phyloP scores from a whole-genome alignment of 2,113 vertebrate species.

The Perccottus glenii region DNA sequence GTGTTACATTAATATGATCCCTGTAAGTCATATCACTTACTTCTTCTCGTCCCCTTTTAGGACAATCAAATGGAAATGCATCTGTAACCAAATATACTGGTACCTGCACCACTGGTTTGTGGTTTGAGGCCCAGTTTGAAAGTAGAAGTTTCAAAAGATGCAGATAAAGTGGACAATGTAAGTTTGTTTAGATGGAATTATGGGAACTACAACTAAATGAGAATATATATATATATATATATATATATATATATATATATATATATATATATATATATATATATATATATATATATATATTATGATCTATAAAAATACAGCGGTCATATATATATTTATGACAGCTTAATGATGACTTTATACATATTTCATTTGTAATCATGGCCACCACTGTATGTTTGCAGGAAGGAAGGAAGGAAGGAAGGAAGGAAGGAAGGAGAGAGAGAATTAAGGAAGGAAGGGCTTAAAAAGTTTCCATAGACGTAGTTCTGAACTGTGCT shows the following conservation, averaged over 20 bases:
- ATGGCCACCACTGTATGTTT: too few relatives aligned
- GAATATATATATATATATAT: too few relatives aligned
- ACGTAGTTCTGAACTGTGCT: constrained; percentile 59
- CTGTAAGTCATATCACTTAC: constrained; percentile 78
- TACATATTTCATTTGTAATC: too few relatives aligned
- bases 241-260: too few relatives aligned
- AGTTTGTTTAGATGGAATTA: background rate
- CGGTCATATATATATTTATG: too few relatives aligned
- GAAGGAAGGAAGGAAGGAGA: background rate
- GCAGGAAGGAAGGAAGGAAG: background rate
- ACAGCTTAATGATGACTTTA: too few relatives aligned
- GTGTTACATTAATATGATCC: constrained; percentile 79
- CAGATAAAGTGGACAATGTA: constrained; percentile 28
- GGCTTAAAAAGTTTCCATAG: too few relatives aligned
- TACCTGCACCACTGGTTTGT: constrained; percentile 56
- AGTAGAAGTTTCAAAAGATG: constrained; percentile 23
- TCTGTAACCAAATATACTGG: constrained; percentile 77
- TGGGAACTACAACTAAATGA: too few relatives aligned
- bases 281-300: too few relatives aligned
- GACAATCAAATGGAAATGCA: constrained; percentile 80
- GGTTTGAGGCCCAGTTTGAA: constrained; percentile 60
- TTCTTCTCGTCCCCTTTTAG: constrained; percentile 68
- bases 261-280: too few relatives aligned
- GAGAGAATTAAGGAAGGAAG: background rate
- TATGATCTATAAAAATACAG: too few relatives aligned